Evolutionary conservation across 2,797 vertebrate genomes (phyloP).

Genomic region (Adrianichthys oophorus): DNA sequence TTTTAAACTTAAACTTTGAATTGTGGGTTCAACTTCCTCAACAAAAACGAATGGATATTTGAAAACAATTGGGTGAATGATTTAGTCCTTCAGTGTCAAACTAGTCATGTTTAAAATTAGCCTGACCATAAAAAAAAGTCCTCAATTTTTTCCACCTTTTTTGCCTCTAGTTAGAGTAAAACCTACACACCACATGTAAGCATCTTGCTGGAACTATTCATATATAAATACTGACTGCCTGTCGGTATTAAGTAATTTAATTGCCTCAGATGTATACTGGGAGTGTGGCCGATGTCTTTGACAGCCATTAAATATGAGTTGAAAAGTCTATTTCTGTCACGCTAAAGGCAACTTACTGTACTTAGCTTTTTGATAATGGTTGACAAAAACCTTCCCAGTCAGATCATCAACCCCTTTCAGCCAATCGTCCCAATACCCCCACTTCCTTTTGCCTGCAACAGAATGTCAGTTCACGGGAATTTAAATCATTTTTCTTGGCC

Average conservation of each 20-base stretch:
- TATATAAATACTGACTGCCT: conserved; percentile 25
- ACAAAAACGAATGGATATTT: too few species aligned
- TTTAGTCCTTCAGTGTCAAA: too few species aligned
- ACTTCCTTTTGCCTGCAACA: conserved; percentile 60
- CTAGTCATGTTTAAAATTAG: too few species aligned
- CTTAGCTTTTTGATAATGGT: conserved; percentile 21
- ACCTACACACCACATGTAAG: conserved; percentile 10
- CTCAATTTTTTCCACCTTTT: background rate
- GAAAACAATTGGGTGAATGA: too few species aligned
- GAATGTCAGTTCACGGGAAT: conserved; percentile 66
- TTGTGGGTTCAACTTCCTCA: too few species aligned
- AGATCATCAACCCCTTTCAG: conserved; percentile 20
- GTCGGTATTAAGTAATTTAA: conserved; percentile 29
- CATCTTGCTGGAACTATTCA: conserved; percentile 18
- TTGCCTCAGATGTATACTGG: conserved; percentile 34
- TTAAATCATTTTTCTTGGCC: conserved; percentile 74
- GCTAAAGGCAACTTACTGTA: conserved; percentile 17
- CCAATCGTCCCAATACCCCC: conserved; percentile 18
- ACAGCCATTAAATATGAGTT: conserved; percentile 45
- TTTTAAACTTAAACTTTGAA: too few species aligned
- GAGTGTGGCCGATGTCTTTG: conserved; percentile 47
- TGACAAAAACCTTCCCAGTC: conserved; percentile 22
- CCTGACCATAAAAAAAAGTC: too few species aligned
- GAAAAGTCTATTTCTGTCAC: conserved; percentile 35
- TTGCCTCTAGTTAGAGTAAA: conserved; percentile 2